phyloP scores from a whole-genome alignment of 2,797 vertebrate species.

The Pseudopleuronectes americanus region DNA sequence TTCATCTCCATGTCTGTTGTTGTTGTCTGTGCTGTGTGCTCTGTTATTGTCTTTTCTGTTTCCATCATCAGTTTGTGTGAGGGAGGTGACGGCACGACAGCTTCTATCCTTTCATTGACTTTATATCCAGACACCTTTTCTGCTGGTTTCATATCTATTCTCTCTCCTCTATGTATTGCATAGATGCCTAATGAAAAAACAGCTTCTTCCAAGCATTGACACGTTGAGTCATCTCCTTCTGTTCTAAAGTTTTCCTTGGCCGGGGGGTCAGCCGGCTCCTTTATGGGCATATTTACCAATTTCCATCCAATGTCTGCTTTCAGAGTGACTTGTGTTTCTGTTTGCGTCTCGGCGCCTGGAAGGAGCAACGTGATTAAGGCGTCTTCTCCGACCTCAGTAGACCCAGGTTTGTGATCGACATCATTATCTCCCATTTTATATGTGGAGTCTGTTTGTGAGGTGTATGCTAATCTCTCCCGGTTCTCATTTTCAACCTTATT shows the following conservation, averaged over 20 bases:
- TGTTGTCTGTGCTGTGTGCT: neutral
- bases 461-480: slow-evolving; percentile 12
- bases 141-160: slow-evolving; percentile 18
- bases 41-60: slow-evolving; percentile 1
- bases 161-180: neutral
- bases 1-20: slow-evolving; percentile 6
- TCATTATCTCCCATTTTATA: slow-evolving; percentile 22
- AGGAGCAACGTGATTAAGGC: slow-evolving; percentile 20
- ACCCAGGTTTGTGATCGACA: slow-evolving; percentile 17
- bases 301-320: slow-evolving; percentile 18
- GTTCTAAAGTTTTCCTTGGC: slow-evolving; percentile 6
- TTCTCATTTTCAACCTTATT: slow-evolving; percentile 15
- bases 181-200: slow-evolving; percentile 1
- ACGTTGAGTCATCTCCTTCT: slow-evolving; percentile 9
- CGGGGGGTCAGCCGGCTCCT: slow-evolving; percentile 2
- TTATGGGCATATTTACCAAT: slow-evolving; percentile 11
- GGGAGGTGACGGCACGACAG: slow-evolving; percentile 3
- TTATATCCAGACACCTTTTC: neutral
- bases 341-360: slow-evolving; percentile 15
- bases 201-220: slow-evolving; percentile 6
- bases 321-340: neutral
- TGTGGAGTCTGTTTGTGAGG: neutral
- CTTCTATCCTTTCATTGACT: neutral
- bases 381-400: slow-evolving; percentile 20
- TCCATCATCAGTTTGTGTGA: neutral